Evolutionary conservation across 2,888 invertebrate species (phyloP), one percentile per base, ranked within the genome.

Genomic region (Acronicta alni): DNA sequence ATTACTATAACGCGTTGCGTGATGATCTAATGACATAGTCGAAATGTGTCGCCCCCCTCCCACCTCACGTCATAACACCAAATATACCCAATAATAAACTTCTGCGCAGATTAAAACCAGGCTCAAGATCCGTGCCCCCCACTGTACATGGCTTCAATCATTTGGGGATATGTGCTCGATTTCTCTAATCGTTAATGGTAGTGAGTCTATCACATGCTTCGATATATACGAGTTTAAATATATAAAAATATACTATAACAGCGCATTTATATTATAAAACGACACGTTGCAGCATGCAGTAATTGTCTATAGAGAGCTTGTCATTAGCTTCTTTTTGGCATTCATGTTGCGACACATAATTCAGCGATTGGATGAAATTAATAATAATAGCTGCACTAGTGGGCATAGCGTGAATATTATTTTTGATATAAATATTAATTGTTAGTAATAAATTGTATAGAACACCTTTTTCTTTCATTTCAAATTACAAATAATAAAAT

Each of bases 201-300:
- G 12, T 30, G 10, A 14, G 32, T 14, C 5, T 32, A 14, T 35
- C 6, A n/a, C 35, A 35, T 35, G 35, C 35, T 35, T n/a, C 35
- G 6, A 35, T 35, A 43, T 35, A 30, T 42, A 15, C 43, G 14
- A 46, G 20, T 39, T 20, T 16, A 39, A 46, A 62, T 32, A 66
- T 15, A 53, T 54, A 65, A 2, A 53, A 63, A 10, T 14, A 38
- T 20, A 45, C 3, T 56, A 56, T 20, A 46, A 46, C 17, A 72
- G 44, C 68, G 72, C 68, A 67, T 56, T 52, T 23, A 67, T 7
- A 23, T 23, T 23, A 23, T 7, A 23, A n/a, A n/a, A 60, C 60
- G 67, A 16, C 49, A 67, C 56, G 30, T 66, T 39, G 42, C 16
- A 39, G 39, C 67, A 69, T 69, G 69, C 69, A 67, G 15, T 47